phyloP scores from a whole-genome alignment of 2,113 vertebrate genomes.

The Nycticebus coucang region DNA sequence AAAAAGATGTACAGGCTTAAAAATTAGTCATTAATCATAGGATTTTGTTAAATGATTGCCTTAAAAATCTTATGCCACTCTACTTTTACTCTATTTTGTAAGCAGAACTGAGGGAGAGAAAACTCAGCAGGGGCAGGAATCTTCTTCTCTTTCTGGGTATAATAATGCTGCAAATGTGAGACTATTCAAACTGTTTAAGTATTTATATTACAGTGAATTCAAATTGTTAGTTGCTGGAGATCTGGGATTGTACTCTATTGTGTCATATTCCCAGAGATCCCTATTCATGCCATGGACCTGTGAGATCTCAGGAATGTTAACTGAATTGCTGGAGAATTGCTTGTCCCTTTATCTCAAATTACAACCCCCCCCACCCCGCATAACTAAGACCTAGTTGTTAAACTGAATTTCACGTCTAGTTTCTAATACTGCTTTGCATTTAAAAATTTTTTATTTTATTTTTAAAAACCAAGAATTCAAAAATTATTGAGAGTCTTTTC shows the following conservation, averaged over 20 bases:
- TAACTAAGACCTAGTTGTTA: constrained; percentile 34
- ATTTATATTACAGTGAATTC: constrained; percentile 37
- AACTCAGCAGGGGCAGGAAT: constrained; percentile 22
- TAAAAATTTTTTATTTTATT: constrained; percentile 11
- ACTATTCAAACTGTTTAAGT: constrained; percentile 26
- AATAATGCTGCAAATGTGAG: constrained; percentile 41
- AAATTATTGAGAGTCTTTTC: constrained; percentile 24
- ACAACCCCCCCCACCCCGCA: no score
- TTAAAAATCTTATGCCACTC: constrained; percentile 44
- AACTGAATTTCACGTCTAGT: constrained; percentile 22
- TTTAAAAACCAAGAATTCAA: background rate
- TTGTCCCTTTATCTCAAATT: constrained; percentile 30
- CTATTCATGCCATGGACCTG: background rate
- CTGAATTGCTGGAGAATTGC: constrained; percentile 39
- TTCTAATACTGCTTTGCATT: background rate
- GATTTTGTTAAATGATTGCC: constrained; percentile 57
- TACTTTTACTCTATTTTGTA: background rate
- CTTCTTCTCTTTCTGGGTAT: background rate
- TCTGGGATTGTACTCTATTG: constrained; percentile 36
- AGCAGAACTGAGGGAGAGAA: constrained; percentile 1
- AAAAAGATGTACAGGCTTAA: background rate
- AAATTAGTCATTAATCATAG: constrained; percentile 40
- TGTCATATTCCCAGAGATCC: background rate
- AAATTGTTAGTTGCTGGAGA: constrained; percentile 28
- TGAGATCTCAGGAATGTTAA: constrained; percentile 14